Evolutionary conservation across 2,888 invertebrate genomes (phyloP).

Genomic region (Ceramica pisi): DNA sequence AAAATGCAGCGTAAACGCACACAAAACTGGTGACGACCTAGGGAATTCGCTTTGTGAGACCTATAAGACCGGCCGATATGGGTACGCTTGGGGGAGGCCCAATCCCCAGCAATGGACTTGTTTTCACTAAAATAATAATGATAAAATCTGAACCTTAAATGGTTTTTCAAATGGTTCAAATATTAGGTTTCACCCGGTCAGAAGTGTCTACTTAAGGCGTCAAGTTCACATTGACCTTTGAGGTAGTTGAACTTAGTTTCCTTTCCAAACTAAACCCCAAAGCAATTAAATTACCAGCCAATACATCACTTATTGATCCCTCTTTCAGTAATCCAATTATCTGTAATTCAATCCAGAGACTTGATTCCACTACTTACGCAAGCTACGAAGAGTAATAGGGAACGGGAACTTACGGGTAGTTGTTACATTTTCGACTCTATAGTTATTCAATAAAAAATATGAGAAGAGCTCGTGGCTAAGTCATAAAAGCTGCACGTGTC

Average conservation of each 20-base stretch:
- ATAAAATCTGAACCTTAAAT: no score
- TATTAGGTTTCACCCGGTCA: background rate
- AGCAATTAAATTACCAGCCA: slow-evolving; percentile 36
- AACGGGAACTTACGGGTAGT: background rate
- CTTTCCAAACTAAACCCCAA: slow-evolving; percentile 17
- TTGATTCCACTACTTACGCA: slow-evolving; percentile 40
- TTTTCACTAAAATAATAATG: no score
- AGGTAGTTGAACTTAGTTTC: slow-evolving; percentile 4
- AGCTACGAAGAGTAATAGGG: slow-evolving; percentile 21
- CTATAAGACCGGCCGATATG: no score
- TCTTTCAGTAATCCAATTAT: slow-evolving; percentile 54
- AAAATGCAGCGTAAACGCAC: no score
- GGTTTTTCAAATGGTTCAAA: no score
- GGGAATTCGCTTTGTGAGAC: no score
- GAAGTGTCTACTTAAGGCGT: background rate
- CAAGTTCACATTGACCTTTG: slow-evolving; percentile 15
- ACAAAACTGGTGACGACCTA: no score
- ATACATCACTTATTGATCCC: slow-evolving; percentile 54
- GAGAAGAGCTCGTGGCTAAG: no score
- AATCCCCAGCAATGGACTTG: no score
- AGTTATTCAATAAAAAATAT: background rate
- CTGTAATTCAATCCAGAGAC: slow-evolving; percentile 46
- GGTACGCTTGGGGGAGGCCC: no score
- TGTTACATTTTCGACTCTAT: background rate
- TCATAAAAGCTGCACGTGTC: no score